A percentile compares a stretch with the other conserved stretches of the same genome.
Conservation (phyloP, 2,113 vertebrate genomes). For the Neoarius graeffei region DNA sequence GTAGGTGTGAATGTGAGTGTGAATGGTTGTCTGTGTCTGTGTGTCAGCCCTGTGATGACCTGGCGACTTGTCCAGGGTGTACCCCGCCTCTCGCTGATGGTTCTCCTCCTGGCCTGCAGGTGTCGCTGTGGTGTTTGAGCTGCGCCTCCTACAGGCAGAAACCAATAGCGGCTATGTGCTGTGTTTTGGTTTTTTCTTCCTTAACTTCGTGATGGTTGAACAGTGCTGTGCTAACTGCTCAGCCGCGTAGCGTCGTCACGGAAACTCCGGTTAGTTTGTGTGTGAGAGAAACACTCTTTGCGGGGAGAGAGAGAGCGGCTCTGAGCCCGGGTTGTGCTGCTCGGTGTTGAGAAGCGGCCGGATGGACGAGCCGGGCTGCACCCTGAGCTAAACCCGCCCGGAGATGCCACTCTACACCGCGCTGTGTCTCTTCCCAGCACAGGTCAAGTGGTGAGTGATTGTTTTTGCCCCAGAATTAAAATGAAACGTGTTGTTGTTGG, state of each 20-base stretch:
- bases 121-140: constrained; percentile 17
- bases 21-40: too few relatives aligned
- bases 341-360: constrained; percentile 43
- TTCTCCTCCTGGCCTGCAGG: constrained; percentile 15
- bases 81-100: too few relatives aligned
- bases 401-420: constrained; percentile 58
- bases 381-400: constrained; percentile 51
- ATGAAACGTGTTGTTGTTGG: background rate
- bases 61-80: too few relatives aligned
- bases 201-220: background rate
- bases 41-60: too few relatives aligned
- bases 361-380: constrained; percentile 66
- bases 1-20: too few relatives aligned
- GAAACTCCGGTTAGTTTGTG: background rate
- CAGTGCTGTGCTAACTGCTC: background rate
- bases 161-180: too few relatives aligned
- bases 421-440: constrained; percentile 59
- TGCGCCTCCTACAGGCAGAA: too few relatives aligned
- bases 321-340: background rate
- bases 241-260: background rate
- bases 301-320: background rate
- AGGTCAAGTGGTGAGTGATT: constrained; percentile 60
- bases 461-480: background rate
- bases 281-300: too few relatives aligned
- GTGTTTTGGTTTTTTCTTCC: background rate